A percentile compares a stretch with the other conserved stretches of the same genome.
phyloP scores from a whole-genome alignment of 2,888 invertebrate genomes.

The Heliconius ethilla region DNA sequence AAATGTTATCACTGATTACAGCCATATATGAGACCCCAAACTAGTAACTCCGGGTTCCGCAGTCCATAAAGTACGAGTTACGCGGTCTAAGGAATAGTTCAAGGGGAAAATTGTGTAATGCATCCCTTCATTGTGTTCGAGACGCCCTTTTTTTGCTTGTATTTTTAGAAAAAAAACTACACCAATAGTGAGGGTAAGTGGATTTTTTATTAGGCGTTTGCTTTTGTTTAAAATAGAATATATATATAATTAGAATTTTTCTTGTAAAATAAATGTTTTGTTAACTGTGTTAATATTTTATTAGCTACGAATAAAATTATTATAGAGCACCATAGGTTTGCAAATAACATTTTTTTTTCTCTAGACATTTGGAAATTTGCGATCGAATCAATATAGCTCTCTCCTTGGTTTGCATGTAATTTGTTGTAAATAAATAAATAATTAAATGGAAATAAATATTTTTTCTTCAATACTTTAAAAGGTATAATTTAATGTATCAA shows the following conservation, averaged over 20 bases:
- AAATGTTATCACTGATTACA: conserved; percentile 74
- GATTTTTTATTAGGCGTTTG: conserved; percentile 1
- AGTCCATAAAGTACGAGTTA: conserved; percentile 73
- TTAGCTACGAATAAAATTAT: neutral
- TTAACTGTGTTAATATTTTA: neutral
- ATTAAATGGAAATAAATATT: too few relatives aligned
- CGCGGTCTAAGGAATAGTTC: conserved; percentile 52
- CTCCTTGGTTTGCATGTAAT: too few relatives aligned
- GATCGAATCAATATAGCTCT: too few relatives aligned
- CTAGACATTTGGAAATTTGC: too few relatives aligned
- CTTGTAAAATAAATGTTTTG: neutral
- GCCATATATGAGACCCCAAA: conserved; percentile 65
- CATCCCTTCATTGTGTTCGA: conserved; percentile 14
- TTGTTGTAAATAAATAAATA: too few relatives aligned
- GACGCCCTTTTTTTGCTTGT: conserved; percentile 14
- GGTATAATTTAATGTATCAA: too few relatives aligned
- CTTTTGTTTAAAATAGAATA: neutral
- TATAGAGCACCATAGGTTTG: too few relatives aligned
- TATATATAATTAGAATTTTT: neutral
- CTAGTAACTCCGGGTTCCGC: conserved; percentile 61
- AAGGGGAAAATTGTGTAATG: conserved; percentile 48
- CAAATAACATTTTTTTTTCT: too few relatives aligned
- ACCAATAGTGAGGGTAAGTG: neutral
- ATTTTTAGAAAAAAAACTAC: conserved; percentile 7
- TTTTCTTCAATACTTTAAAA: too few relatives aligned